Base-by-base conservation (phyloP, 2,797 vertebrate species). In the Crenuchus spilurus region DNA sequence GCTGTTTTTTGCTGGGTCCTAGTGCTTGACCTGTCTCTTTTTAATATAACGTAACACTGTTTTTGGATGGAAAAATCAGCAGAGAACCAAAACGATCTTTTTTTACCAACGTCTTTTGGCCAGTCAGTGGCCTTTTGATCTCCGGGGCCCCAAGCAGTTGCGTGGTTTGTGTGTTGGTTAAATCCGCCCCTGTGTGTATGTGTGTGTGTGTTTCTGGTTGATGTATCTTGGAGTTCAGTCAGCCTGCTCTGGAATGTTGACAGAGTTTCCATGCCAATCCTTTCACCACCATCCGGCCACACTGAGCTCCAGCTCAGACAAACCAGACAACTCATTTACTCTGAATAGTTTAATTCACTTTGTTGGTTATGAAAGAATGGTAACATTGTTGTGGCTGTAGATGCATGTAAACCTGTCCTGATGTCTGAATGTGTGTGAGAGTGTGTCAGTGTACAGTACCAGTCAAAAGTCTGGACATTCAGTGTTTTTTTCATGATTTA, bases 201-300 rank as follows among this genome's bases (percentile, higher is more conserved):
- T 33, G 18, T 2, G 9, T 66, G 54, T 42, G 33, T n/a, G n/a
- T n/a, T 46, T 69, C 63, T 44, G 52, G 42, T 35, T 65, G 69
- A 31, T 10, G 18, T 84, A 78, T 79, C 77, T 74, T 72, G 71
- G 77, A 82, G 83, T 82, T 33, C 41, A 76, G 82, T 87, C 86
- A 84, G 73, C 80, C 69, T 81, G 84, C 85, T 76, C 69, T 77
- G 87, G 87, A 89, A 89, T 82, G 84, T 86, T 83, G 64, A 54
- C 84, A 80, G 70, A 63, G 83, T 89, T 80, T 84, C 86, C 84
- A 87, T 87, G 87, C 85, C 86, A 81, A 90, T 86, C 82, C 79
- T 86, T 86, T 85, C 75, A 42, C 78, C 83, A 82, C 69, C 41
- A 42, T 66, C 62, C 69, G 68, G 54, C 72, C 55, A 49, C 74